phyloP scores from a whole-genome alignment of 2,888 invertebrate species.

The Macaria notata region DNA sequence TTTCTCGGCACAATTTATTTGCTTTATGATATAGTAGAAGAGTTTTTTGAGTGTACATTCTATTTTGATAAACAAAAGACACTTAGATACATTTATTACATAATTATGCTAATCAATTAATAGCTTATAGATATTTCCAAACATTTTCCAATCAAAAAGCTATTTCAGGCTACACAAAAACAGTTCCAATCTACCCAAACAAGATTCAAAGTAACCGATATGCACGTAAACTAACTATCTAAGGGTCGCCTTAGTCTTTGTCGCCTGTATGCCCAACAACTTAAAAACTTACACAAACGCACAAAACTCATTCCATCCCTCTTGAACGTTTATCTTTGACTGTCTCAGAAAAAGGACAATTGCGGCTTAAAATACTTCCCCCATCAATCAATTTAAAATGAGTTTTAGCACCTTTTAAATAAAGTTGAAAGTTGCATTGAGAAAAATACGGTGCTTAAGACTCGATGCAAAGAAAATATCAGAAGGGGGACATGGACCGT shows the following conservation, averaged over 20 bases:
- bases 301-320: slow-evolving; percentile 69
- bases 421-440: slow-evolving; percentile 60
- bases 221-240: slow-evolving; percentile 41
- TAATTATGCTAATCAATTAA: too few species aligned
- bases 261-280: slow-evolving; percentile 55
- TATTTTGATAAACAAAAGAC: too few species aligned
- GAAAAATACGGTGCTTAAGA: slow-evolving; percentile 62
- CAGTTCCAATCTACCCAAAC: slow-evolving; percentile 23
- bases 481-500: slow-evolving; percentile 73
- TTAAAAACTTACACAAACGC: slow-evolving; percentile 66
- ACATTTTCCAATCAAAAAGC: too few species aligned
- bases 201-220: slow-evolving; percentile 25
- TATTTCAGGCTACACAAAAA: slow-evolving; percentile 37
- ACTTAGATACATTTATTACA: too few species aligned
- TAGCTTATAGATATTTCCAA: too few species aligned
- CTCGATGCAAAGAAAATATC: slow-evolving; percentile 60
- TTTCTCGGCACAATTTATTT: too few species aligned
- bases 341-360: slow-evolving; percentile 74
- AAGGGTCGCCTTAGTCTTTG: slow-evolving; percentile 51
- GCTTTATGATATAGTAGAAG: too few species aligned
- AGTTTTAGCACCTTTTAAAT: slow-evolving; percentile 58
- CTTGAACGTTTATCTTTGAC: slow-evolving; percentile 68
- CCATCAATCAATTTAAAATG: slow-evolving; percentile 59
- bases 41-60: too few species aligned
- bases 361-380: slow-evolving; percentile 59